Evolutionary conservation across 92 coral and sea anemone genomes (phyloP), one percentile per base, ranked within the genome.

Genomic region (Heteractis magnifica): DNA sequence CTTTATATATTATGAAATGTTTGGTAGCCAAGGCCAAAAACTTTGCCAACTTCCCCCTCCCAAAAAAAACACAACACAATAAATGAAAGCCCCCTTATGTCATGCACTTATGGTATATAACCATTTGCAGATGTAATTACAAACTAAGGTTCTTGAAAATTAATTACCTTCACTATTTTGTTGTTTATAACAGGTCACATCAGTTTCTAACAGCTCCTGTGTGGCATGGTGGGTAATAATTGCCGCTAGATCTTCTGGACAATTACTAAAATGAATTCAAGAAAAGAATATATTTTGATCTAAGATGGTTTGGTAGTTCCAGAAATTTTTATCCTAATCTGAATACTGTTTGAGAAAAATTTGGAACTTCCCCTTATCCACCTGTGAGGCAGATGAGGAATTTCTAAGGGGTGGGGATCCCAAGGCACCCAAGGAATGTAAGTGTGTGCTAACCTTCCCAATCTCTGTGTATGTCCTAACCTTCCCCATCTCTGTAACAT

Each of bases 171-270:
- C 86, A 23, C 85, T 86, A 7, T 87, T 87, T 51, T 52, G 78
- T 26, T 68, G 81, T 64, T 91, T 89, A 81, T 55, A 88, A 14
- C 86, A 52, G 3, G 88, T 65, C 56, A 92, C 79, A 77, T 97
- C 92, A 26, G 72, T 56, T 60, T 68, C 91, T 14, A 84, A 81
- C 64, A 90, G 71, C 79, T 94, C 88, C 19, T 56, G 81, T 12
- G 86, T 90, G 58, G 89, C 95, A 13, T 87, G 89, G 65, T 90
- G 88, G 51, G 95, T 84, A 41, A 94, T 75, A 71, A 87, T 86
- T 75, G 91, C 86, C 12, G 88, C 86, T 0, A 90, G 72, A 44
- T 64, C 81, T 49, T 90, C 93, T 20, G 98, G 91, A 77, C 92
- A 95, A 64, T 90, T 84, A 77, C 99, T 95, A 52, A 52, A 49